These are phyloP conservation scores for Aporophyla nigra DNA, from an alignment of 2,888 invertebrate genomes.

Conservation along the genomic window DNA sequence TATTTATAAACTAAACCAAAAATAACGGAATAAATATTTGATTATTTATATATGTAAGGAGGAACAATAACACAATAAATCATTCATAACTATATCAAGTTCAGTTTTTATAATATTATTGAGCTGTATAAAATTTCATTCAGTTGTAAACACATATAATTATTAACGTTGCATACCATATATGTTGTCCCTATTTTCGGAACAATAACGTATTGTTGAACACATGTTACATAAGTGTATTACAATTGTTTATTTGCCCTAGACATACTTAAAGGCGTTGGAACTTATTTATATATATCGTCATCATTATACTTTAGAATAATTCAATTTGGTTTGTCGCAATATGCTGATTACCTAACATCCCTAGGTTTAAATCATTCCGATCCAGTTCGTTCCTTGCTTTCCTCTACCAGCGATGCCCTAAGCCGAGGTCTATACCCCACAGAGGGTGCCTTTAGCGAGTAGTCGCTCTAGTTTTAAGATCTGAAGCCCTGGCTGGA, in stretches of 20 bases:
- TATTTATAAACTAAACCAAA: neutral
- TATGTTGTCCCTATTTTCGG: slow-evolving; percentile 48
- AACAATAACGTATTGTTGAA: slow-evolving; percentile 59
- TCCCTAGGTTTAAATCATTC: neutral
- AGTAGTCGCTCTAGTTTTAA: too few relatives aligned
- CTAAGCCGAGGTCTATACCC: too few relatives aligned
- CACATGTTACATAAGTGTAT: slow-evolving; percentile 53
- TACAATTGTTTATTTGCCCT: slow-evolving; percentile 44
- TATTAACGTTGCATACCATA: slow-evolving; percentile 9
- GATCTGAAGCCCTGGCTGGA: too few relatives aligned
- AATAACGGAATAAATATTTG: slow-evolving; percentile 11
- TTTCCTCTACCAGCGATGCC: too few relatives aligned
- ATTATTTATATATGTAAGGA: slow-evolving; percentile 42
- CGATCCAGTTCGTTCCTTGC: neutral
- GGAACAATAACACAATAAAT: slow-evolving; percentile 41
- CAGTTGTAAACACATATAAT: slow-evolving; percentile 8
- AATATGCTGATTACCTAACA: neutral
- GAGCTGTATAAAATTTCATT: slow-evolving; percentile 40
- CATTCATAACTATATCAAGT: slow-evolving; percentile 43
- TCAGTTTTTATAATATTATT: slow-evolving; percentile 21
- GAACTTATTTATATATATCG: neutral
- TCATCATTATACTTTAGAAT: neutral
- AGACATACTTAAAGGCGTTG: slow-evolving; percentile 41
- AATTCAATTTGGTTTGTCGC: neutral
- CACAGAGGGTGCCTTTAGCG: too few relatives aligned